Evolutionary conservation across 2,797 vertebrate genomes (phyloP).

Genomic region (Chiroxiphia lanceolata): DNA sequence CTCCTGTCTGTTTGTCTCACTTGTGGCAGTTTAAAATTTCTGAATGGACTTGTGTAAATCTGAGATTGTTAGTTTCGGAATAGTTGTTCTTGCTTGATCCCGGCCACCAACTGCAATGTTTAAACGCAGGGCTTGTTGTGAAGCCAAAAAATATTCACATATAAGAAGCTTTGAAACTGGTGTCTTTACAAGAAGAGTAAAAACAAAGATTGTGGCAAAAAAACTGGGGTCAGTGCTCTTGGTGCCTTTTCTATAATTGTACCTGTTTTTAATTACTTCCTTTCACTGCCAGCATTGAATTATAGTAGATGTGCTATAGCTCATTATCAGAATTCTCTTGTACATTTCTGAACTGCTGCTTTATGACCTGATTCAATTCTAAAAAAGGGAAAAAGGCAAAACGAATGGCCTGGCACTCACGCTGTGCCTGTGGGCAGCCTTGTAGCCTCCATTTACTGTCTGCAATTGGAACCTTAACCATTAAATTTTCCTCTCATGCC

Average conservation of each 20-base stretch:
- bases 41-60: slow-evolving; percentile 65
- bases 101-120: slow-evolving; percentile 73
- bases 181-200: slow-evolving; percentile 75
- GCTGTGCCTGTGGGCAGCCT: slow-evolving; percentile 63
- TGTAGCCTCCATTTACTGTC: slow-evolving; percentile 9
- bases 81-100: slow-evolving; percentile 70
- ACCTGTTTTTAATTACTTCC: slow-evolving; percentile 82
- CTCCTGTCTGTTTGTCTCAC: slow-evolving; percentile 6
- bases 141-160: slow-evolving; percentile 76
- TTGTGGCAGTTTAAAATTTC: slow-evolving; percentile 66
- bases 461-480: slow-evolving; percentile 52
- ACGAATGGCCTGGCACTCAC: slow-evolving; percentile 49
- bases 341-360: slow-evolving; percentile 77
- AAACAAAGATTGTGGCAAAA: slow-evolving; percentile 74
- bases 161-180: slow-evolving; percentile 79
- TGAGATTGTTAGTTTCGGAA: slow-evolving; percentile 45
- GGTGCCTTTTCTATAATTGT: slow-evolving; percentile 84
- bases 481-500: slow-evolving; percentile 45
- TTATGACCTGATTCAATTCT: slow-evolving; percentile 68
- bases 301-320: slow-evolving; percentile 74
- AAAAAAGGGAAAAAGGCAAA: background rate
- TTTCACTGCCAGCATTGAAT: slow-evolving; percentile 83
- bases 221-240: slow-evolving; percentile 84
- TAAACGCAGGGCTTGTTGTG: slow-evolving; percentile 75
- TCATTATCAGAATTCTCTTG: slow-evolving; percentile 77